These are phyloP conservation scores for Apocrypta bakeri DNA, from an alignment of 1,140 invertebrate species.

Conservation along the genomic window DNA sequence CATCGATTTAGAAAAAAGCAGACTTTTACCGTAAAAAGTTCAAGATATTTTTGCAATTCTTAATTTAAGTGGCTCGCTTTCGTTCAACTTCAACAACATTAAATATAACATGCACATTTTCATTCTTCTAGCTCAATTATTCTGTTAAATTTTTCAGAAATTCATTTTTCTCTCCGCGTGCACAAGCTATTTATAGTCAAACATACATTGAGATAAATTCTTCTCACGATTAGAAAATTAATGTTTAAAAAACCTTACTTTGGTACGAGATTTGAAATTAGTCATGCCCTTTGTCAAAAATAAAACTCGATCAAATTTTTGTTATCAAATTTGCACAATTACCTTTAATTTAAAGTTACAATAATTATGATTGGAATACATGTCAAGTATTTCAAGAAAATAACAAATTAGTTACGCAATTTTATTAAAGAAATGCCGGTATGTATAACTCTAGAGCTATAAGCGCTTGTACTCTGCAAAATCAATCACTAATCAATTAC, in stretches of 20 bases:
- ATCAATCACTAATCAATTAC: slow-evolving; percentile 39
- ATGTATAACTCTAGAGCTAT: not conserved
- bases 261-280: too few relatives aligned
- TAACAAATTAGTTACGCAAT: not conserved
- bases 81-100: too few relatives aligned
- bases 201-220: not conserved
- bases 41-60: not conserved
- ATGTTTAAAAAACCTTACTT: too few relatives aligned
- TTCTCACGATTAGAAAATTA: not conserved
- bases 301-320: too few relatives aligned
- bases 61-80: not conserved
- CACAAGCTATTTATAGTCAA: not conserved
- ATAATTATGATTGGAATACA: not conserved
- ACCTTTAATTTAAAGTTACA: too few relatives aligned
- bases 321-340: too few relatives aligned
- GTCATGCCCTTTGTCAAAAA: too few relatives aligned
- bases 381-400: not conserved
- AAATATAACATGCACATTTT: too few relatives aligned
- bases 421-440: slow-evolving; percentile 21
- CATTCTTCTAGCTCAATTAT: not conserved
- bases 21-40: not conserved
- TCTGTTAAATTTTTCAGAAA: not conserved
- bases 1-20: not conserved
- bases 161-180: not conserved
- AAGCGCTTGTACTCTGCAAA: slow-evolving; percentile 11